phyloP scores from a whole-genome alignment of 2,888 invertebrate species.

The Drosophila nigritarsus region DNA sequence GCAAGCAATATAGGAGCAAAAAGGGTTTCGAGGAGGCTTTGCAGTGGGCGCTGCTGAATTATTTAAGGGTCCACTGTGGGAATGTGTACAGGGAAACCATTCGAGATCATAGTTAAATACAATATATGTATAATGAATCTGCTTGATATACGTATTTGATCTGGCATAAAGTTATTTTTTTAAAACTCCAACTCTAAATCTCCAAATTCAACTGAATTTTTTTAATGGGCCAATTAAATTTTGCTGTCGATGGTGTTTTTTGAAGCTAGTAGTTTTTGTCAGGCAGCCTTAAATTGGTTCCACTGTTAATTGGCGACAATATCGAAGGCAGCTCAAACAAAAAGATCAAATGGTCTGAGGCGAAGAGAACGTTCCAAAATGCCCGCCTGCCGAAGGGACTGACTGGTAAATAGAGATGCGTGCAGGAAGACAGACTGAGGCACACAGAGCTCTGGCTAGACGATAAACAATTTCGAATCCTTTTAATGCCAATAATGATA shows the following conservation, averaged over 20 bases:
- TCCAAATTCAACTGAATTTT: neutral
- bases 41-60: constrained; percentile 38
- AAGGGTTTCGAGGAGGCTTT: constrained; percentile 12
- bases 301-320: constrained; percentile 71
- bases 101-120: constrained; percentile 28
- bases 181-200: neutral
- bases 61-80: constrained; percentile 47
- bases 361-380: constrained; percentile 51
- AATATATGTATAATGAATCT: constrained; percentile 10
- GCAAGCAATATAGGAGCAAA: constrained; percentile 68
- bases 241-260: neutral
- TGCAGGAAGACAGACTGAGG: constrained; percentile 10
- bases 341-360: constrained; percentile 48
- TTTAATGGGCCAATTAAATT: neutral
- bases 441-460: constrained; percentile 60
- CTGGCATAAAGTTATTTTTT: neutral
- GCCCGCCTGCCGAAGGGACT: constrained; percentile 42
- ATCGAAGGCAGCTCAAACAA: constrained; percentile 56
- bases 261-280: neutral
- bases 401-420: constrained; percentile 44
- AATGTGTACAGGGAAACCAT: constrained; percentile 6
- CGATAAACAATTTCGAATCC: constrained; percentile 81
- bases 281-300: constrained; percentile 19
- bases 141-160: neutral
- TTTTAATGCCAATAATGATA: constrained; percentile 82